A percentile compares a stretch with the other conserved stretches of the same genome.
Evolutionary conservation across 2,888 invertebrate species (phyloP).

Genomic region (Dynastes hyllus): DNA sequence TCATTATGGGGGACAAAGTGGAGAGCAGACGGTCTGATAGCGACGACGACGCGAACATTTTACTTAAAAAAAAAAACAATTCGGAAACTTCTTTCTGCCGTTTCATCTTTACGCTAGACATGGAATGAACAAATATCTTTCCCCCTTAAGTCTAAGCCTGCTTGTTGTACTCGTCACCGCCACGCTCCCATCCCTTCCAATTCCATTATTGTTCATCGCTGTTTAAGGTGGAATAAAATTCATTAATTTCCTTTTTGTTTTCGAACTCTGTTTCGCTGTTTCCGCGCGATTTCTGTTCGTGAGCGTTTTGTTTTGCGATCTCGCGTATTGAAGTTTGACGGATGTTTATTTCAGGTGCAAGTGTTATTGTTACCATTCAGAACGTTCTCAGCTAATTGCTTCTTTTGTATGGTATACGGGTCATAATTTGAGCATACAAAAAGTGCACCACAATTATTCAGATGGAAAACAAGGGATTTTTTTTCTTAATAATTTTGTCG

Average conservation of each 20-base stretch:
- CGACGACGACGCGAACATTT: neutral
- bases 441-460: too few species aligned
- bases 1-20: conserved; percentile 17
- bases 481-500: too few species aligned
- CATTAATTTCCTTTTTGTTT: neutral
- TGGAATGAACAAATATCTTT: neutral
- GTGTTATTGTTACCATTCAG: too few species aligned
- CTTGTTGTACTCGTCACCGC: neutral
- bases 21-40: neutral
- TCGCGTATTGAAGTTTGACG: too few species aligned
- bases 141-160: neutral
- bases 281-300: neutral
- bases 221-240: neutral
- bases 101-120: neutral
- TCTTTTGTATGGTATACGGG: too few species aligned
- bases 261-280: neutral
- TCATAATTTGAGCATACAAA: too few species aligned
- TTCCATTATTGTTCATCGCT: neutral
- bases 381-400: too few species aligned
- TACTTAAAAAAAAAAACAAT: conserved; percentile 8
- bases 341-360: too few species aligned
- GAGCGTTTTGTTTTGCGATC: too few species aligned
- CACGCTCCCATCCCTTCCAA: neutral
- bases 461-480: too few species aligned
- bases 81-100: neutral